Base-by-base conservation (phyloP, 2,888 invertebrate genomes). In the Diogma glabrata region DNA sequence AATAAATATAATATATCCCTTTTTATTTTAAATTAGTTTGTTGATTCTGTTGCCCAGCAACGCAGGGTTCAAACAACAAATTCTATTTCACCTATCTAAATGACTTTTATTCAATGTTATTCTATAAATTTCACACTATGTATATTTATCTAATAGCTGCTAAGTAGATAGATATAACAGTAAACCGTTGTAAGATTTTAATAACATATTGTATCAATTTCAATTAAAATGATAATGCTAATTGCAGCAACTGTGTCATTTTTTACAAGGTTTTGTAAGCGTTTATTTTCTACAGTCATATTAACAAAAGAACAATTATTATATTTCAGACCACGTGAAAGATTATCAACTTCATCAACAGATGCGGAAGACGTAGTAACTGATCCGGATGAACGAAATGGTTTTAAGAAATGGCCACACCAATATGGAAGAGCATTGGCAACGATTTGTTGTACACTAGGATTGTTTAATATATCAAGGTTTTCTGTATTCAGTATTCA, bases 401-500 rank as follows among this genome's bases (percentile, higher is more conserved):
- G 63, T 33, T 66, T 67, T 52, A 63, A 60, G 28, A 60, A 62
- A 56, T 84, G 84, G 84, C 82, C 82, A 3, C 81, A 82, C 62
- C 73, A 76, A 16, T 76, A 85, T 62, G 88, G 88, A 64, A 82
- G 88, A 28, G 81, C 84, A 65, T 71, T 92, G 59, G 88, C 91
- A 20, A 81, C 86, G 61, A 75, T 91, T 43, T 84, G 87, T 55
- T 91, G 91, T 67, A 90, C 90, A 3, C 71, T 92, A 57, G 91
- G 91, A 49, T 77, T 91, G 52, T 91, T 89, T 71, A 91, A 90
- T 71, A 83, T 92, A 60, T 87, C 87, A 60, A 79, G 90, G 61
- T 90, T 91, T 69, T 84, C 90, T 60, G 81, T 87, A 59, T 79
- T 91, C 60, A 87, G 89, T 61, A 79, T 89, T 58, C 85, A 88